phyloP scores from a whole-genome alignment of 2,113 vertebrate species.

The Mirza zaza region DNA sequence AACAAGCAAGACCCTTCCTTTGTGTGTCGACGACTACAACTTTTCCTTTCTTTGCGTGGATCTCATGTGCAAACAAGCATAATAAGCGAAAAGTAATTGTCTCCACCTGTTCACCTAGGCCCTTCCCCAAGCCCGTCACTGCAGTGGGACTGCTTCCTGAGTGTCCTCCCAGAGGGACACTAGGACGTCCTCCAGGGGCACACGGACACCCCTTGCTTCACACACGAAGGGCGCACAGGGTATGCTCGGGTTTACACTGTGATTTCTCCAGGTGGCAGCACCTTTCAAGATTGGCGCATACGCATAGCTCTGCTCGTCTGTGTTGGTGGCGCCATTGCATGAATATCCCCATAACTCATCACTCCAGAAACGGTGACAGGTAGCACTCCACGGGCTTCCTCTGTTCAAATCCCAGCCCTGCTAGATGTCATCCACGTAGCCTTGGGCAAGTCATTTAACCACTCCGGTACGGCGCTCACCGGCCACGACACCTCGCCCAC shows the following conservation, averaged over 20 bases:
- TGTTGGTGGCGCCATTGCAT: rapidly evolving
- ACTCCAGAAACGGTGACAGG: neutral
- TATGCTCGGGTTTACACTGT: rapidly evolving
- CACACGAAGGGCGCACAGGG: rapidly evolving
- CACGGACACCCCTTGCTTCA: rapidly evolving
- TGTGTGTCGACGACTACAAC: no score
- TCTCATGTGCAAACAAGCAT: neutral
- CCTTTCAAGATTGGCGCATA: no score
- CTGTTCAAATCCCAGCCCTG: neutral
- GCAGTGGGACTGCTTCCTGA: rapidly evolving
- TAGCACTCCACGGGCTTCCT: rapidly evolving
- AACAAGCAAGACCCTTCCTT: neutral
- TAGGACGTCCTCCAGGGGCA: rapidly evolving
- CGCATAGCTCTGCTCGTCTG: neutral
- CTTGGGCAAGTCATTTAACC: neutral
- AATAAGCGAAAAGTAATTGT: neutral
- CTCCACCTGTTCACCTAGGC: neutral
- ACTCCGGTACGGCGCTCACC: no score
- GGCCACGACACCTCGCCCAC: no score
- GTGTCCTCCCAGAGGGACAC: neutral
- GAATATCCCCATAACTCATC: rapidly evolving
- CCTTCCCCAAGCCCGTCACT: neutral
- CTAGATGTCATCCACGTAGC: rapidly evolving
- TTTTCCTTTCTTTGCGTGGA: no score
- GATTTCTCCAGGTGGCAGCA: neutral